Percentiles rank a stretch among this genome's conserved stretches.
Evolutionary conservation across 2,797 vertebrate genomes (phyloP).

Genomic region (Poeciliopsis presidionis): DNA sequence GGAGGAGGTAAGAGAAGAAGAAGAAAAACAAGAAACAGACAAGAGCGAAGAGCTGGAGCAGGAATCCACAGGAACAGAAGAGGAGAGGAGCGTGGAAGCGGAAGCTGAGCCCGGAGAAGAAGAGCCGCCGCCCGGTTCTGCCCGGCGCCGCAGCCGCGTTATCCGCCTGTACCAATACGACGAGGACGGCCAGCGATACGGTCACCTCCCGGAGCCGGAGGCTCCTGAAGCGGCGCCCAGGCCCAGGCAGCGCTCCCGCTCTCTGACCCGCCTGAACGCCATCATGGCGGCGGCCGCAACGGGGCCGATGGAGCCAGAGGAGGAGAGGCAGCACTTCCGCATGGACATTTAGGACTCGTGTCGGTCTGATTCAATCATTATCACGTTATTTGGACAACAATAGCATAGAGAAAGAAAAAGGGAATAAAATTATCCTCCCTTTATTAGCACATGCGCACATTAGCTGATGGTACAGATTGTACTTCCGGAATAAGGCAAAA

Average conservation of each 20-base stretch:
- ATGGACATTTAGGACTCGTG: slow-evolving; percentile 47
- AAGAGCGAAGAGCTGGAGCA: not conserved
- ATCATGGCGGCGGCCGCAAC: slow-evolving; percentile 74
- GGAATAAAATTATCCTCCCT: no score
- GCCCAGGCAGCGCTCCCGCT: slow-evolving; percentile 71
- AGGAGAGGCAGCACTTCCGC: slow-evolving; percentile 38
- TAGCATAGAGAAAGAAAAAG: no score
- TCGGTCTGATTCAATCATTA: no score
- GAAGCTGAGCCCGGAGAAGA: not conserved
- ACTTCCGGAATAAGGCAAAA: no score
- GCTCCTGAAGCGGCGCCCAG: slow-evolving; percentile 24
- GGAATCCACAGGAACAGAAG: not conserved
- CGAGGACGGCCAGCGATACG: slow-evolving; percentile 74
- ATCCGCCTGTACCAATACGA: slow-evolving; percentile 83
- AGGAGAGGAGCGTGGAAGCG: not conserved
- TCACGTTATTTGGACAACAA: no score
- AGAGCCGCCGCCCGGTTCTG: accelerated
- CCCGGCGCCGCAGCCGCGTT: slow-evolving; percentile 58
- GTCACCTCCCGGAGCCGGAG: slow-evolving; percentile 58
- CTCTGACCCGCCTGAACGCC: slow-evolving; percentile 74
- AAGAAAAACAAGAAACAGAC: not conserved
- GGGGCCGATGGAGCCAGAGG: slow-evolving; percentile 34
- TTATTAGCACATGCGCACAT: no score
- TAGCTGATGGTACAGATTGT: no score
- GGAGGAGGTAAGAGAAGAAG: no score